These are phyloP conservation scores for Temnothorax longispinosus DNA, from an alignment of 1,140 invertebrate species.

Conservation along the genomic window DNA sequence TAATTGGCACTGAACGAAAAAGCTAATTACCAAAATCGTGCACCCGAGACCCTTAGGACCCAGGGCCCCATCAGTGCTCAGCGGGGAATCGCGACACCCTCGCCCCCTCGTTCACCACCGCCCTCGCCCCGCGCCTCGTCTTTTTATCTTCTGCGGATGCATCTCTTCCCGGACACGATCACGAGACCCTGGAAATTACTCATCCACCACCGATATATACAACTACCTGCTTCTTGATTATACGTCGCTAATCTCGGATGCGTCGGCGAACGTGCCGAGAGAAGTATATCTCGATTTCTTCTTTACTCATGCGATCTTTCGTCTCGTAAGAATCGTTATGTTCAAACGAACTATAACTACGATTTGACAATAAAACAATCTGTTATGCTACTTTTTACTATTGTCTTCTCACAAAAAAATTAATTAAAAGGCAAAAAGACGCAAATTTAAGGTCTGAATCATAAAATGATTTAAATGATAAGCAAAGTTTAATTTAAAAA, in stretches of 20 bases:
- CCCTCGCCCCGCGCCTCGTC: slow-evolving; percentile 72
- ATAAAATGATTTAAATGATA: not conserved
- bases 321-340: not conserved
- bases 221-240: slow-evolving; percentile 74
- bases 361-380: not conserved
- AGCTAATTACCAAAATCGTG: slow-evolving; percentile 79
- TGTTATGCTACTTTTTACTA: not conserved
- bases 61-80: slow-evolving; percentile 79
- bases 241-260: slow-evolving; percentile 67
- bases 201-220: slow-evolving; percentile 71
- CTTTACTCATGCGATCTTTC: slow-evolving; percentile 5
- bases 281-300: slow-evolving; percentile 65
- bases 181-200: slow-evolving; percentile 70
- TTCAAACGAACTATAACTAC: not conserved
- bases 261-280: slow-evolving; percentile 66
- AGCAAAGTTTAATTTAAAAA: not conserved
- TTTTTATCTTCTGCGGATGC: slow-evolving; percentile 70
- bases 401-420: not conserved
- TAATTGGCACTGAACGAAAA: slow-evolving; percentile 83
- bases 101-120: slow-evolving; percentile 61
- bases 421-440: not conserved
- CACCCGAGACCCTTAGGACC: slow-evolving; percentile 71
- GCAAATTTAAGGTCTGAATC: not conserved
- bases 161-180: slow-evolving; percentile 76
- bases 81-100: slow-evolving; percentile 83